phyloP scores from a whole-genome alignment of 2,113 vertebrate genomes.

The Chrysemys picta region DNA sequence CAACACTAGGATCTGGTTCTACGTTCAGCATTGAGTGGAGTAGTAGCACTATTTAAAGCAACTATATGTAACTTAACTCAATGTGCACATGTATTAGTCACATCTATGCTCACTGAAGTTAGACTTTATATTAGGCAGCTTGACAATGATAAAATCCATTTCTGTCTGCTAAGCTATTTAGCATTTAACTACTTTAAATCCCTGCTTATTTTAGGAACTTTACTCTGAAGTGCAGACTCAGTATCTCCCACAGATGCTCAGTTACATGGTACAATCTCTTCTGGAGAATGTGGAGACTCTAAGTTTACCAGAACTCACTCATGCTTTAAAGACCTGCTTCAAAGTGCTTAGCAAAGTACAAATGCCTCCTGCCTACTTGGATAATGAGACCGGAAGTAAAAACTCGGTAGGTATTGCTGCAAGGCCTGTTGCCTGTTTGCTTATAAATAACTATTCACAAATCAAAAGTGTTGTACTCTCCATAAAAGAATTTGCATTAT shows the following conservation, averaged over 20 bases:
- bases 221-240: conserved; percentile 94
- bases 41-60: neutral
- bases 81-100: neutral
- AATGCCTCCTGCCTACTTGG: conserved; percentile 94
- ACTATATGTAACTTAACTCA: neutral
- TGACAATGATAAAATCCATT: neutral
- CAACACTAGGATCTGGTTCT: neutral
- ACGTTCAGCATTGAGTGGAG: neutral
- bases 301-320: conserved; percentile 87
- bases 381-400: conserved; percentile 68
- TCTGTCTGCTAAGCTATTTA: neutral
- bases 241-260: conserved; percentile 94
- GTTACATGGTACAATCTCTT: conserved; percentile 86
- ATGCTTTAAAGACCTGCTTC: conserved; percentile 89
- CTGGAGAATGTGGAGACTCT: conserved; percentile 80
- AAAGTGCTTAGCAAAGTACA: conserved; percentile 97
- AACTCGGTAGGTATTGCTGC: conserved; percentile 65
- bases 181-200: neutral
- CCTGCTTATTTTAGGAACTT: conserved; percentile 84
- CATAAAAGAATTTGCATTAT: neutral
- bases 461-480: neutral
- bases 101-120: accelerated
- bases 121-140: neutral
- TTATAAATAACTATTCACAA: neutral
- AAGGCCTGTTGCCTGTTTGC: neutral